Percentiles rank a stretch among this genome's conserved stretches.
Evolutionary conservation across 2,113 vertebrate species (phyloP).

Genomic region (Piprites chloris): DNA sequence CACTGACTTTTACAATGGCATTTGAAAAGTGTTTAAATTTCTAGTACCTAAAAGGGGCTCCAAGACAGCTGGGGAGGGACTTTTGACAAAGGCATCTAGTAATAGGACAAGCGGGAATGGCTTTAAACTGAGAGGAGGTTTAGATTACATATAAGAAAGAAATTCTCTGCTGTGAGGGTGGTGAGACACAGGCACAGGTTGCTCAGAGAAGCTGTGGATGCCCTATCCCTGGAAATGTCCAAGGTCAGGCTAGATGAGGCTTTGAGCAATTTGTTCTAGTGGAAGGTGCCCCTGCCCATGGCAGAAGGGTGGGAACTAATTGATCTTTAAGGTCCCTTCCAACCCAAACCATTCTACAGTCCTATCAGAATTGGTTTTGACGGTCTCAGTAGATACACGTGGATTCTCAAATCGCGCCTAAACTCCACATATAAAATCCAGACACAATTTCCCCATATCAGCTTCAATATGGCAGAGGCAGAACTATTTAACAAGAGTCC

Average conservation of each 20-base stretch:
- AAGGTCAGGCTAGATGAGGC: rapidly evolving
- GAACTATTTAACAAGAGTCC: not conserved
- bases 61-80: not conserved
- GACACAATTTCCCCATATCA: not conserved
- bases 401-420: not conserved
- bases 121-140: not conserved
- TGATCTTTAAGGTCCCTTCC: not conserved
- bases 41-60: not conserved
- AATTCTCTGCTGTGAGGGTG: not conserved
- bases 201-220: not conserved
- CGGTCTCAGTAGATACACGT: not conserved
- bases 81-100: not conserved
- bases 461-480: not conserved
- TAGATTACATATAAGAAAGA: not conserved
- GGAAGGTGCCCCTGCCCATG: not conserved
- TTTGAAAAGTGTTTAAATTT: not conserved
- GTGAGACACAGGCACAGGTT: not conserved
- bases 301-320: too few species aligned
- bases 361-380: not conserved
- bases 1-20: not conserved
- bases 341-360: not conserved
- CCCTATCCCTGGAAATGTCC: not conserved
- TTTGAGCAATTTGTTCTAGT: too few species aligned
- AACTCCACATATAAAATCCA: not conserved
- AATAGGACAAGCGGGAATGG: not conserved